Evolutionary conservation across 2,888 invertebrate genomes (phyloP), one percentile per base, ranked within the genome.

Genomic region (Syrphus vitripennis): DNA sequence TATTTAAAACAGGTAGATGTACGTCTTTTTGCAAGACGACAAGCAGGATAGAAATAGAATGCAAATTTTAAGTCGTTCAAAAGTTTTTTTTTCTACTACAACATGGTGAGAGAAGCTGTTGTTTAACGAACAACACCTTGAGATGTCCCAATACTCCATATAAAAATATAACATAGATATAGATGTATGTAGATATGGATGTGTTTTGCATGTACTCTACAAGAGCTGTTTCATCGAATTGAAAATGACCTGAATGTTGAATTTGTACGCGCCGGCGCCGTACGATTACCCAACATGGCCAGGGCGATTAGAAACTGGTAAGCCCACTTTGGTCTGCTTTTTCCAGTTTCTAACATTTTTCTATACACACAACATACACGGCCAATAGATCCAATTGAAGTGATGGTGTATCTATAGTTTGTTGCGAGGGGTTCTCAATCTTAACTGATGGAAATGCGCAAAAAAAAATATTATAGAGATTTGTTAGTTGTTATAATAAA

Each of bases 211-310:
- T n/a, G n/a, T n/a, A n/a, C 7, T 50, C 2, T 40, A 48, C 48
- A 19, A 71, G 57, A 75, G 40, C 63, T 63, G 48, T 77, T n/a
- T 76, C 75, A 69, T 77, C 74, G 82, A 82, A 74, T 70, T 86
- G 69, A 82, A 86, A 82, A 87, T 83, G 87, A 83, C 87, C 87
- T 87, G 78, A 83, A 83, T 87, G 82, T 82, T 74, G 61, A 59
- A 63, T 76, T 71, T 75, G 67, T 79, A 79, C 87, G 87, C 87
- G 87, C 87, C 87, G 87, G 87, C 87, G 87, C 87, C 87, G 87
- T 67, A 37, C 75, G 83, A 87, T 87, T 87, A 83, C 87, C 87
- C 83, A 87, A 87, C 75, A 87, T 87, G 87, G 87, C 83, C 81
- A 24, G 83, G 70, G 53, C 82, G 83, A 87, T 87, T 87, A 83